Conservation (phyloP, 2,888 invertebrate species). For the Mimachlamys varia region DNA sequence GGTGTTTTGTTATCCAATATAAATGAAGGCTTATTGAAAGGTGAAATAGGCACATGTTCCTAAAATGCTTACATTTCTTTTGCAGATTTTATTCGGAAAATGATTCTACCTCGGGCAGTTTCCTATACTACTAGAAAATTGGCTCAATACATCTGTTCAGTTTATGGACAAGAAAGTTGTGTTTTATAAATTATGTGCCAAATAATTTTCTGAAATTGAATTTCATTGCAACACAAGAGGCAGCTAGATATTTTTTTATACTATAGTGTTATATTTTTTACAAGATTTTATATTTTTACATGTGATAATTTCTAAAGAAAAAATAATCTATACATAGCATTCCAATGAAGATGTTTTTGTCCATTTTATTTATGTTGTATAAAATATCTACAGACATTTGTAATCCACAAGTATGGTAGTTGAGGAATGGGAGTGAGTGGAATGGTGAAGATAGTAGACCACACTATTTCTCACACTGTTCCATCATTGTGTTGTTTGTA, state of each 20-base stretch:
- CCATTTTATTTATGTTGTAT: neutral
- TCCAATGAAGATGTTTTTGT: constrained; percentile 9
- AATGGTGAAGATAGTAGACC: neutral
- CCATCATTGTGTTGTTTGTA: neutral
- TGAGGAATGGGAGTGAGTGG: neutral
- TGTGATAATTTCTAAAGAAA: neutral
- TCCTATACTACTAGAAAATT: constrained; percentile 36
- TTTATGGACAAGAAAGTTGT: constrained; percentile 34
- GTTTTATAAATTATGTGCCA: constrained; percentile 16
- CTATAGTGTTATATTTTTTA: neutral
- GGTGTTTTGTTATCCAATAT: neutral
- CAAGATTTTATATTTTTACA: neutral
- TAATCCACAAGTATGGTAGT: neutral
- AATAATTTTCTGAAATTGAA: neutral
- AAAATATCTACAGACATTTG: constrained; percentile 23
- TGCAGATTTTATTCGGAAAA: constrained; percentile 40
- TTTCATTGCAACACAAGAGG: neutral
- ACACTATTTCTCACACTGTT: neutral
- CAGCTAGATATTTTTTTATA: constrained; percentile 9
- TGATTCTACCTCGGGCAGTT: constrained; percentile 35
- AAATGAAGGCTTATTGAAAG: neutral
- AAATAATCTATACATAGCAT: neutral
- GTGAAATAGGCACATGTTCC: constrained; percentile 15
- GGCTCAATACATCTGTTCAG: constrained; percentile 34
- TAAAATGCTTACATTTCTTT: constrained; percentile 41